Evolutionary conservation across 2,113 vertebrate species (phyloP), one percentile per base, ranked within the genome.

Genomic region (Xenopus borealis): DNA sequence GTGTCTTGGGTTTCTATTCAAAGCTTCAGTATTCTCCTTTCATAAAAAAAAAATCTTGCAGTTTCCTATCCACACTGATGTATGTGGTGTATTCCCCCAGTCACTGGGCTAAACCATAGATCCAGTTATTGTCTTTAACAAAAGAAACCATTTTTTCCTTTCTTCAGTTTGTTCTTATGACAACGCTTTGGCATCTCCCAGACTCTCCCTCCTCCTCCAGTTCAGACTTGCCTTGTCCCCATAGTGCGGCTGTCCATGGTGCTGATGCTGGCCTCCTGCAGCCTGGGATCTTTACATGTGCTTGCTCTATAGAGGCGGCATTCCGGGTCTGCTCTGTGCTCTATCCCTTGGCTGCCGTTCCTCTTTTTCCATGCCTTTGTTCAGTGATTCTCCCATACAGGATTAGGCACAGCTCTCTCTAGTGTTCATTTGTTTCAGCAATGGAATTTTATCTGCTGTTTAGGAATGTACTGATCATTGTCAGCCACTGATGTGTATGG

Each of bases 361-460:
- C 27, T 7, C 2, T 69, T 57, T 62, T 57, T 44, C 44, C 65
- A 19, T 62, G 65, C 57, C 47, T 72, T 57, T 75, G 72, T 75
- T 69, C 66, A 68, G 18, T 45, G 53, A 65, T 55, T 30, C 66
- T 19, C 58, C 30, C 45, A n/a, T 53, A 27, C 45, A 44, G 58
- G 73, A 69, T 45, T 64, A 53, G 20, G 66, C 65, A 76, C 58
- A 69, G 73, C 73, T 76, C 73, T 76, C 73, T 76, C 73, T 76
- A 76, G 73, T 64, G 73, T 75, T 62, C 64, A 69, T 62, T 46
- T 69, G 23, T 27, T 23, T 55, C 46, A 69, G 66, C 30, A 14
- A 44, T 69, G 73, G 73, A 76, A 76, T 76, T 61, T 44, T 18
- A 62, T 45, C 59, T 69, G 73, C 66, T 76, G 73, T 75, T 75